These are phyloP conservation scores for Micoletzkya japonica DNA, from an alignment of 2,888 invertebrate species.

Conservation along the genomic window DNA sequence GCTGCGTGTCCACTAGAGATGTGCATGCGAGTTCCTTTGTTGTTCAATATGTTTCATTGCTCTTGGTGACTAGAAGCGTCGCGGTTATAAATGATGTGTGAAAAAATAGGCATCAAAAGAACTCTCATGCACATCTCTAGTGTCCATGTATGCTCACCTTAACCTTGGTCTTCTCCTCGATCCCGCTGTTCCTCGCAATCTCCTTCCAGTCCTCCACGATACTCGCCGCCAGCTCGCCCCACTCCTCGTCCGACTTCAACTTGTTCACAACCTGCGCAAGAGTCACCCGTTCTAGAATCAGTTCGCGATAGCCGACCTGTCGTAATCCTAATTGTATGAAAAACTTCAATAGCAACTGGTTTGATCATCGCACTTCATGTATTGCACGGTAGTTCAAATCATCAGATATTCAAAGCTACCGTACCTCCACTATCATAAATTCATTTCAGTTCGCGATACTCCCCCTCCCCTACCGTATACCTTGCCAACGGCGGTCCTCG, in stretches of 20 bases:
- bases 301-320: no score
- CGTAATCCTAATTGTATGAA: background rate
- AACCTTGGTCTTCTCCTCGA: background rate
- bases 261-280: constrained; percentile 25
- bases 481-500: constrained; percentile 31
- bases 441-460: no score
- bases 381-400: background rate
- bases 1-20: no score
- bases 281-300: background rate
- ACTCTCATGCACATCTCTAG: no score
- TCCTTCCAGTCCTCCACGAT: constrained; percentile 30
- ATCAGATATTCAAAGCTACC: background rate
- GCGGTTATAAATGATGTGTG: no score
- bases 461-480: background rate
- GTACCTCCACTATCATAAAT: background rate
- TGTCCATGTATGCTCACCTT: no score
- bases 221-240: constrained; percentile 10
- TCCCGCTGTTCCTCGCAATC: constrained; percentile 12
- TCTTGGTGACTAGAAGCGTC: no score
- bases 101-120: no score
- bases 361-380: background rate
- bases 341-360: background rate
- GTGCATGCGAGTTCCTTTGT: no score
- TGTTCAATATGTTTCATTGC: no score
- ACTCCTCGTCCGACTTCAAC: constrained; percentile 2